Conservation (phyloP, 2,888 invertebrate genomes). For the Trichogramma dendrolimi region DNA sequence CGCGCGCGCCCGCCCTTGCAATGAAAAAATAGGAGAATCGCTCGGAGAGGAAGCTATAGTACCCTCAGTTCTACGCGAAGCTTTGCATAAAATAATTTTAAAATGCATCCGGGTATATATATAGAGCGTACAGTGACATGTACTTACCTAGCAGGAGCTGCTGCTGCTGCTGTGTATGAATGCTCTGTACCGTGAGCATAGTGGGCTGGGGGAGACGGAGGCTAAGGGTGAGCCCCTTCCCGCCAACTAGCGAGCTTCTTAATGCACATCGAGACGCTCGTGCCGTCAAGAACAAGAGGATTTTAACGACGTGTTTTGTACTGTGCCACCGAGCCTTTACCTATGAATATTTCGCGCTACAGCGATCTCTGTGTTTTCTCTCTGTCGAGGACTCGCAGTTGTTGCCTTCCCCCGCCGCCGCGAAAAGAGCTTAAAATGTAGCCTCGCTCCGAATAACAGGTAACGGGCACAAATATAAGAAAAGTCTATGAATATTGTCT, state of each 20-base stretch:
- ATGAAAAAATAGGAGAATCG: no score
- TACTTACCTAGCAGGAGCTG: slow-evolving; percentile 21
- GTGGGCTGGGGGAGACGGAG: slow-evolving; percentile 25
- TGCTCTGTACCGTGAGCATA: slow-evolving; percentile 35
- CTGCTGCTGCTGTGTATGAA: slow-evolving; percentile 5
- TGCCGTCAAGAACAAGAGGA: slow-evolving; percentile 30
- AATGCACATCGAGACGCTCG: no score
- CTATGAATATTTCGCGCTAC: slow-evolving; percentile 13
- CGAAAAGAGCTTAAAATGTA: no score
- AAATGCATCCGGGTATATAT: slow-evolving; percentile 33
- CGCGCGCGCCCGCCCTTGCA: no score
- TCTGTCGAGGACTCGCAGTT: no score
- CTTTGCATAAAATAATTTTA: slow-evolving; percentile 39
- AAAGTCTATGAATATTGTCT: no score
- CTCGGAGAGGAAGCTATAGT: no score
- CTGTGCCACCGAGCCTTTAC: slow-evolving; percentile 2
- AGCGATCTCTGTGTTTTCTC: slow-evolving; percentile 2
- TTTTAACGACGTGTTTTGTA: slow-evolving; percentile 24
- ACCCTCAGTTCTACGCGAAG: slow-evolving; percentile 4
- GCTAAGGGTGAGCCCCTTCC: no score
- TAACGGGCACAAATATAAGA: no score
- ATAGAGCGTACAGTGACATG: slow-evolving; percentile 23
- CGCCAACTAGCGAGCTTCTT: no score
- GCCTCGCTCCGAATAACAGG: no score
- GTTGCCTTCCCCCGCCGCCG: no score